A percentile compares a stretch with the other conserved stretches of the same genome.
These are phyloP conservation scores for Thalassarche chlororhynchos DNA, from an alignment of 2,113 vertebrate species.

Conservation along the genomic window DNA sequence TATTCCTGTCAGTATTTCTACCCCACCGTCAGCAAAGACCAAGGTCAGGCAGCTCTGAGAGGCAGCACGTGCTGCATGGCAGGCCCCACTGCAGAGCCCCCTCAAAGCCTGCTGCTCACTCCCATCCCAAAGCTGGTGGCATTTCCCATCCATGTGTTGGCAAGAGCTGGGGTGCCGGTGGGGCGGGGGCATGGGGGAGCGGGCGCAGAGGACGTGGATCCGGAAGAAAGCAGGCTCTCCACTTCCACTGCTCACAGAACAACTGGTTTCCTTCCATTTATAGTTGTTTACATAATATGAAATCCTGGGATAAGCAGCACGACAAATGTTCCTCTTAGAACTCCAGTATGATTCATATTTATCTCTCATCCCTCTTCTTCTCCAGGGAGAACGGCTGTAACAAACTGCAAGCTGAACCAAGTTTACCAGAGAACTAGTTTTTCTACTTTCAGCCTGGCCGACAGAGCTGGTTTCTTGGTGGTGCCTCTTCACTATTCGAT, in stretches of 20 bases:
- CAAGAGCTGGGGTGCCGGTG: neutral
- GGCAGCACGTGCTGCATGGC: fast-evolving
- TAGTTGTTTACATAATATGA: neutral
- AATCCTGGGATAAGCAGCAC: neutral
- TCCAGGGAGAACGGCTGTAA: neutral
- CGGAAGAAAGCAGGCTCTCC: neutral
- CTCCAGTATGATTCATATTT: neutral
- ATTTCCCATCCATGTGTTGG: fast-evolving
- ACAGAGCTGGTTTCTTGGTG: neutral
- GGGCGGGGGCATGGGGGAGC: fast-evolving
- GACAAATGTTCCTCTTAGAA: neutral
- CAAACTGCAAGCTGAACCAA: neutral
- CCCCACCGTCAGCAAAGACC: neutral
- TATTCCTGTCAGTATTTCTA: neutral
- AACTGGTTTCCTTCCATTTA: neutral
- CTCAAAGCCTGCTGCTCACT: neutral
- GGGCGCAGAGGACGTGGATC: fast-evolving
- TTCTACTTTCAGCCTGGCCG: neutral
- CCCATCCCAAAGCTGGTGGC: neutral
- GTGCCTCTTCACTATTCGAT: neutral
- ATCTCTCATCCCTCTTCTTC: neutral
- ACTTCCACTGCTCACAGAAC: neutral
- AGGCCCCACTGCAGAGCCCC: neutral
- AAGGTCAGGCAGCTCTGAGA: neutral
- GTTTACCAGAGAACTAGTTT: neutral